A percentile compares a stretch with the other conserved stretches of the same genome.
Evolutionary conservation across 2,888 invertebrate genomes (phyloP).

Genomic region (Barypeithes pellucidus): DNA sequence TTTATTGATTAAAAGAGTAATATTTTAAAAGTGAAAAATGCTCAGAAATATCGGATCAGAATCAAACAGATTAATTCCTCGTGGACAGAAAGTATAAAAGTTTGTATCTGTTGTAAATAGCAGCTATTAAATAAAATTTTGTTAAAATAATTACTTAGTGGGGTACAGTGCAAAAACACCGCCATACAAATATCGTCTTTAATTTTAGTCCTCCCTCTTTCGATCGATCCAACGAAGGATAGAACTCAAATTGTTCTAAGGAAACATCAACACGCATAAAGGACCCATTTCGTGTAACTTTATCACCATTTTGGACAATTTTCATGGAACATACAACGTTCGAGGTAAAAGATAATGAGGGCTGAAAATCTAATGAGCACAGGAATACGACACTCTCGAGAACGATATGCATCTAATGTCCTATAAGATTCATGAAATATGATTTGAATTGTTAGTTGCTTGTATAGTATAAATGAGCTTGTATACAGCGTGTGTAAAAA

Average conservation of each 20-base stretch:
- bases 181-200: neutral
- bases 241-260: slow-evolving; percentile 58
- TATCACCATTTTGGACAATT: slow-evolving; percentile 68
- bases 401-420: slow-evolving; percentile 34
- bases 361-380: slow-evolving; percentile 66
- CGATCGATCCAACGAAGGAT: slow-evolving; percentile 4
- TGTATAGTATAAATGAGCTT: slow-evolving; percentile 17
- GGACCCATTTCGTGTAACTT: slow-evolving; percentile 70
- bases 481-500: neutral
- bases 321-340: slow-evolving; percentile 66
- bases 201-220: neutral
- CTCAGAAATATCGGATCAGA: too few species aligned
- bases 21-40: too few species aligned
- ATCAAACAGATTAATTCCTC: too few species aligned
- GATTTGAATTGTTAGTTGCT: slow-evolving; percentile 28
- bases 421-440: slow-evolving; percentile 35
- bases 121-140: too few species aligned
- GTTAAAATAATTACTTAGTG: too few species aligned
- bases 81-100: too few species aligned
- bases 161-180: too few species aligned
- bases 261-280: slow-evolving; percentile 71
- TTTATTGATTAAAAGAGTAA: too few species aligned
- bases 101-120: too few species aligned
- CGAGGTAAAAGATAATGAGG: slow-evolving; percentile 70
- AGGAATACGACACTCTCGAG: slow-evolving; percentile 25